Conservation (phyloP, 2,797 vertebrate genomes). For the Tapirus indicus region DNA sequence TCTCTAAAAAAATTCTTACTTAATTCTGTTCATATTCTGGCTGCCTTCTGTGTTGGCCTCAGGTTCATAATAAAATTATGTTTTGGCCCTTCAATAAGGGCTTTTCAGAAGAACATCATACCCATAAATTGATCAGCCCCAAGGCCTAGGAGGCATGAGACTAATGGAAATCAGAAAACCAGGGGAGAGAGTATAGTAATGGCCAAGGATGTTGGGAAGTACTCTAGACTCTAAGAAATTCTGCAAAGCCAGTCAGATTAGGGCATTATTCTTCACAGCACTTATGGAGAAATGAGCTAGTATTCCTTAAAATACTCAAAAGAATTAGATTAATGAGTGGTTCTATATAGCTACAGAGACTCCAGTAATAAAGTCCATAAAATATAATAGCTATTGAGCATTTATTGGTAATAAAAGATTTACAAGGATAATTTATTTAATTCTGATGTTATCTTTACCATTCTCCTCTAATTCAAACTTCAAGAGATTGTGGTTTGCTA, state of each 20-base stretch:
- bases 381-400: background rate
- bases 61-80: background rate
- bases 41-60: background rate
- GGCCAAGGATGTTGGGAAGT: rapidly evolving
- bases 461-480: background rate
- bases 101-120: background rate
- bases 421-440: background rate
- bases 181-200: background rate
- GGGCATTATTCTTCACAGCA: background rate
- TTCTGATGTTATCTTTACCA: background rate
- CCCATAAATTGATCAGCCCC: background rate
- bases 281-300: background rate
- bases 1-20: background rate
- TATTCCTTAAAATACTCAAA: background rate
- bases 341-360: background rate
- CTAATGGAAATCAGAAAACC: background rate
- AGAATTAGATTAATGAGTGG: background rate
- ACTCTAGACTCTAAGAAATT: background rate
- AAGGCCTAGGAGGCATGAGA: background rate
- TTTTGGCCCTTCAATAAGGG: background rate
- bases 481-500: background rate
- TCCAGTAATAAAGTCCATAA: background rate
- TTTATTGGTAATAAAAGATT: background rate
- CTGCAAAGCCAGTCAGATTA: background rate
- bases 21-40: background rate